Evolutionary conservation across 2,888 invertebrate genomes (phyloP).

Genomic region (Carpatolechia fugitivella): DNA sequence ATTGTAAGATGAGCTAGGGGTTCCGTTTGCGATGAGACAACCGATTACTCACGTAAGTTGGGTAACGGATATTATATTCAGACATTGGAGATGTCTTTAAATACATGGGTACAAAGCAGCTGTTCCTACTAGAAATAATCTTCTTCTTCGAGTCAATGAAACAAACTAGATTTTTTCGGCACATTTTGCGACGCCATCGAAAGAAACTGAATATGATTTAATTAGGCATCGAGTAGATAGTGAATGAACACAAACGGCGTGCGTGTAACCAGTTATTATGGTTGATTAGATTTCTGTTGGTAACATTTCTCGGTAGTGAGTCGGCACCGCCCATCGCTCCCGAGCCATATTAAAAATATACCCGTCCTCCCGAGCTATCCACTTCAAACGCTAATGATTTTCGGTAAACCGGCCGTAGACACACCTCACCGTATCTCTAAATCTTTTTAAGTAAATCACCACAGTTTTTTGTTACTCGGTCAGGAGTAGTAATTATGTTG

Average conservation of each 20-base stretch:
- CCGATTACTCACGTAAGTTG: background rate
- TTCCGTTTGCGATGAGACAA: background rate
- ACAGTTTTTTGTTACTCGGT: conserved; percentile 66
- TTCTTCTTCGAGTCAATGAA: too few species aligned
- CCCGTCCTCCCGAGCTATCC: conserved; percentile 70
- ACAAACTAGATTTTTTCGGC: too few species aligned
- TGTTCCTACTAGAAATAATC: conserved; percentile 43
- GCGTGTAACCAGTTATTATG: conserved; percentile 77
- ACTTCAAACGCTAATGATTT: conserved; percentile 75
- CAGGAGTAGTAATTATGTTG: conserved; percentile 76
- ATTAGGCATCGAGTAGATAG: conserved; percentile 69
- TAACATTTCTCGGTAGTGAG: conserved; percentile 78
- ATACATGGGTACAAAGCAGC: conserved; percentile 41
- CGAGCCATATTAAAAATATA: conserved; percentile 75
- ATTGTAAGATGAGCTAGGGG: background rate
- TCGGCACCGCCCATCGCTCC: conserved; percentile 76
- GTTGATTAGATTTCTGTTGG: conserved; percentile 79
- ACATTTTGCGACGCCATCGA: too few species aligned
- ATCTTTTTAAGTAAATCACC: conserved; percentile 76
- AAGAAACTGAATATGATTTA: conserved; percentile 73
- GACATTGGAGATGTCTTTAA: conserved; percentile 12
- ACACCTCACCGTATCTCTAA: conserved; percentile 68
- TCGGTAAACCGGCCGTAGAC: conserved; percentile 75
- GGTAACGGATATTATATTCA: conserved; percentile 14
- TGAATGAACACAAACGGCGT: conserved; percentile 72